phyloP scores from a whole-genome alignment of 2,113 vertebrate species.

The Platichthys flesus region DNA sequence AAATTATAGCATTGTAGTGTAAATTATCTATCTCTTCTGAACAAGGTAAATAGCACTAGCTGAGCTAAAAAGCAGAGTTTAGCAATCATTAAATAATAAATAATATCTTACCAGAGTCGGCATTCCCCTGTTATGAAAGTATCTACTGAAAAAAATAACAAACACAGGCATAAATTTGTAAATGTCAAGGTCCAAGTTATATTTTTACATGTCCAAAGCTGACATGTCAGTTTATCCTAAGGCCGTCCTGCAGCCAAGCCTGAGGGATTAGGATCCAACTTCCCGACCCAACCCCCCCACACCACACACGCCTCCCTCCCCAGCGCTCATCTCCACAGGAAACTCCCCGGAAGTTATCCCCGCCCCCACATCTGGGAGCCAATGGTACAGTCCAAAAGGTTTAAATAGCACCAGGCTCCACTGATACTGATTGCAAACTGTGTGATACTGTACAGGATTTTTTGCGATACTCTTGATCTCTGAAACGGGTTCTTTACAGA shows the following conservation, averaged over 20 bases:
- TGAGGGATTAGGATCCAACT: conserved; percentile 87
- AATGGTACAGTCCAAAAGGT: conserved; percentile 76
- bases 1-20: background rate
- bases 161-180: conserved; percentile 1
- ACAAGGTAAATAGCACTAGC: conserved; percentile 7
- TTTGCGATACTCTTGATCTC: conserved; percentile 22
- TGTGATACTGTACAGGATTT: conserved; percentile 6
- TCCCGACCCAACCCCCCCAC: conserved; percentile 46
- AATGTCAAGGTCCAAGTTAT: conserved; percentile 56
- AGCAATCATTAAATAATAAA: background rate
- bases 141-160: background rate
- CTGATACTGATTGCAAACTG: conserved; percentile 24
- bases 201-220: conserved; percentile 68
- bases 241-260: conserved; percentile 78
- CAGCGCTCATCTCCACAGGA: conserved; percentile 79
- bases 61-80: background rate
- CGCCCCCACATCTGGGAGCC: conserved; percentile 32
- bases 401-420: conserved; percentile 61
- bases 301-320: conserved; percentile 44
- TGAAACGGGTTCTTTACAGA: background rate
- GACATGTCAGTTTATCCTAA: conserved; percentile 77
- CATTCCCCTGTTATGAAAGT: conserved; percentile 52
- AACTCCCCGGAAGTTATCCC: conserved; percentile 53
- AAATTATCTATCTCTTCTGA: background rate
- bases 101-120: conserved; percentile 79